These are phyloP conservation scores for Hemicrepidius hirtus DNA, from an alignment of 2,888 invertebrate species.

Conservation along the genomic window DNA sequence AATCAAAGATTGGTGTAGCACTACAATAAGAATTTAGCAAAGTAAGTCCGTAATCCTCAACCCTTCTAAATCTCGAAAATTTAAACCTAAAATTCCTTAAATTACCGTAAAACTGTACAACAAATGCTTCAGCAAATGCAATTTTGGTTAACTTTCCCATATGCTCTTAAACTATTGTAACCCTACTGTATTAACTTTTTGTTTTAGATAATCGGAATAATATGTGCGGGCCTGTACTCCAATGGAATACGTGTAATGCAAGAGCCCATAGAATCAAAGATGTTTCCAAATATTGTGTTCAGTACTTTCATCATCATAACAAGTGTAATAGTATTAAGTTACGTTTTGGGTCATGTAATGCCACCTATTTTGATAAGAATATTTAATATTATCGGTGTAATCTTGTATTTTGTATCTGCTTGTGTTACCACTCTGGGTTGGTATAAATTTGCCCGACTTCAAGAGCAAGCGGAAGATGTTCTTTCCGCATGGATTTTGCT, in stretches of 20 bases:
- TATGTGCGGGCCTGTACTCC: slow-evolving; percentile 63
- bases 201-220: slow-evolving; percentile 61
- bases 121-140: too few relatives aligned
- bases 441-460: slow-evolving; percentile 42
- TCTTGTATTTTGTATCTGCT: slow-evolving; percentile 62
- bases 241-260: slow-evolving; percentile 58
- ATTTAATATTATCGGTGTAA: slow-evolving; percentile 62
- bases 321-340: slow-evolving; percentile 64
- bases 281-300: slow-evolving; percentile 65
- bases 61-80: too few relatives aligned
- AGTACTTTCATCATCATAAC: slow-evolving; percentile 64
- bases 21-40: too few relatives aligned
- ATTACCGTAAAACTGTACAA: too few relatives aligned
- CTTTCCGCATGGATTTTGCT: slow-evolving; percentile 55
- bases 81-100: too few relatives aligned
- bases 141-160: neutral
- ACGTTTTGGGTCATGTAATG: slow-evolving; percentile 63
- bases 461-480: slow-evolving; percentile 36
- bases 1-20: too few relatives aligned
- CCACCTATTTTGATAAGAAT: slow-evolving; percentile 63
- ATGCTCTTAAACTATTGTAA: too few relatives aligned
- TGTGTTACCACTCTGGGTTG: slow-evolving; percentile 57
- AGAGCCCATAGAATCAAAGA: slow-evolving; percentile 57
- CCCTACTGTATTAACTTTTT: too few relatives aligned
- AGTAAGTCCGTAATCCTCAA: too few relatives aligned